Evolutionary conservation across 2,113 vertebrate genomes (phyloP).

Genomic region (Paracanthobrama guichenoti): DNA sequence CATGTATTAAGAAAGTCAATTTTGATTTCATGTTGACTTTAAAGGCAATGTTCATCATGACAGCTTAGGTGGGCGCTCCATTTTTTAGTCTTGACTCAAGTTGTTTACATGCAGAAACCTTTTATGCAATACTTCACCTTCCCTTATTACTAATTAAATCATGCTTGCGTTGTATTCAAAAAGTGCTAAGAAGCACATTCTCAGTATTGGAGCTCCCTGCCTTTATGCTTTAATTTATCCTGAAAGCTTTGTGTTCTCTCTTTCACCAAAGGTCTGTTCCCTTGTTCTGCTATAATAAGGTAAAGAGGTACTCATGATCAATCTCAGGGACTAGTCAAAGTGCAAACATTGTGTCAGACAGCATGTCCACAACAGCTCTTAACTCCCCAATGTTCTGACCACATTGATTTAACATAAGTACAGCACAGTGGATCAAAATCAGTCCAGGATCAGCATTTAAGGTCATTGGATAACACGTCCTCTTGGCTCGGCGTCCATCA

Average conservation of each 20-base stretch:
- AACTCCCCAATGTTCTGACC: conserved; percentile 20
- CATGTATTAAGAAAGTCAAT: background rate
- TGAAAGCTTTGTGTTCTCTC: background rate
- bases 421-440: conserved; percentile 22
- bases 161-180: conserved; percentile 40
- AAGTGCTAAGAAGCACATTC: conserved; percentile 41
- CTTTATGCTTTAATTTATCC: background rate
- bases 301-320: conserved; percentile 41
- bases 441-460: conserved; percentile 43
- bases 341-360: conserved; percentile 42
- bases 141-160: conserved; percentile 7
- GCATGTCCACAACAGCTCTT: conserved; percentile 33
- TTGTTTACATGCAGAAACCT: conserved; percentile 41
- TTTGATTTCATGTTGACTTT: conserved; percentile 22
- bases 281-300: conserved; percentile 26
- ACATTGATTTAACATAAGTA: conserved; percentile 27
- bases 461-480: conserved; percentile 36
- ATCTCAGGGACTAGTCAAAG: conserved; percentile 29
- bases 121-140: background rate
- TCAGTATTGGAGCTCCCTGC: background rate
- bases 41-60: conserved; percentile 6
- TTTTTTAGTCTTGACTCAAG: conserved; percentile 7
- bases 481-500: conserved; percentile 13
- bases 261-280: conserved; percentile 40
- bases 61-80: background rate